Percentiles rank a stretch among this genome's conserved stretches.
These are phyloP conservation scores for Gallinago nigripennis DNA, from an alignment of 2,797 vertebrate species.

Conservation along the genomic window DNA sequence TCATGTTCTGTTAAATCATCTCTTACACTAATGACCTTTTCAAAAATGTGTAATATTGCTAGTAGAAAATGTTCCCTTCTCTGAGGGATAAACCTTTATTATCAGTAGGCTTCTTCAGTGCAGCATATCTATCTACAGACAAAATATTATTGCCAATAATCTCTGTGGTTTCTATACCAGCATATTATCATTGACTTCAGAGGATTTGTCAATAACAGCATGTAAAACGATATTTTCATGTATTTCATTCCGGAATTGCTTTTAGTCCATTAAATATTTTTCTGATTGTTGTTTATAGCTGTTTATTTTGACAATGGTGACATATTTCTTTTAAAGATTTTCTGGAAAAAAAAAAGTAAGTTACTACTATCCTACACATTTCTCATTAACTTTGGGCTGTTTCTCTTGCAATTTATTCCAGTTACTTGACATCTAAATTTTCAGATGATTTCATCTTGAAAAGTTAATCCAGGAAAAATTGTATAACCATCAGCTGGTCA, in stretches of 20 bases:
- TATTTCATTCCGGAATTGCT: background rate
- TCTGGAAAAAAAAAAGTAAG: background rate
- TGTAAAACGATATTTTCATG: background rate
- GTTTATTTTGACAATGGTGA: background rate
- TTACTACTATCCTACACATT: background rate
- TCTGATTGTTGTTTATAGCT: background rate
- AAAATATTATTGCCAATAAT: constrained; percentile 10
- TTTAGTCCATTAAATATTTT: background rate
- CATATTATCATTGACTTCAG: background rate
- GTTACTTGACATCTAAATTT: background rate
- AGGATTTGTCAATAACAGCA: background rate
- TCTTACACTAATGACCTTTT: background rate
- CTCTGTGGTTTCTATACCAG: background rate
- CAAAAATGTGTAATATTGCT: background rate
- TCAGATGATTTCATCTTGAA: background rate
- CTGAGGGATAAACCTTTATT: background rate
- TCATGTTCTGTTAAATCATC: background rate
- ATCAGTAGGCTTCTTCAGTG: background rate
- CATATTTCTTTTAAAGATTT: background rate
- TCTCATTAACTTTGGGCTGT: background rate
- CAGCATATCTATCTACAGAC: background rate
- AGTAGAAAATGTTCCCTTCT: constrained; percentile 15
- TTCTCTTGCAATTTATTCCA: background rate
- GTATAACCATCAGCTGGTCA: background rate
- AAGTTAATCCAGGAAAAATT: background rate